phyloP scores from a whole-genome alignment of 2,888 invertebrate genomes.

The Heliconius cydno region DNA sequence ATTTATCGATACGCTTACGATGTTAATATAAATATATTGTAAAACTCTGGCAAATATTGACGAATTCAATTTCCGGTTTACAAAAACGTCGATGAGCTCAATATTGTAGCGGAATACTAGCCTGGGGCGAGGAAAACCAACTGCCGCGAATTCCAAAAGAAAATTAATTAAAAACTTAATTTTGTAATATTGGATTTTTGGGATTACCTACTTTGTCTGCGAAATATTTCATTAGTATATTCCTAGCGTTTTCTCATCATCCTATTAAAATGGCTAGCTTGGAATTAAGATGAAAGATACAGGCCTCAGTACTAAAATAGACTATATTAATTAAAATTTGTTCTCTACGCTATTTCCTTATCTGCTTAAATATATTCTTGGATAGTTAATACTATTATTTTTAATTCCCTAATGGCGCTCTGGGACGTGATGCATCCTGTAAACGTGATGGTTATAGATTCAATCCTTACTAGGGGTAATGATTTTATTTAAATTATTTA shows the following conservation, averaged over 20 bases:
- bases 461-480: too few relatives aligned
- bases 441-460: too few relatives aligned
- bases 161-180: conserved; percentile 78
- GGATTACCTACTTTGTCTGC: conserved; percentile 57
- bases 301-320: conserved; percentile 24
- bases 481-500: too few relatives aligned
- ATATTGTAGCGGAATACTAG: conserved; percentile 58
- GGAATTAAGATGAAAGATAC: conserved; percentile 38
- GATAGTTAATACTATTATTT: background rate
- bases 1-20: conserved; percentile 14
- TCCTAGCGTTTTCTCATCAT: conserved; percentile 43
- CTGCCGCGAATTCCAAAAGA: conserved; percentile 64
- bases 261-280: conserved; percentile 38
- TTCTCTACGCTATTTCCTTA: background rate
- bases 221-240: conserved; percentile 55
- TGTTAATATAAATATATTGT: conserved; percentile 27
- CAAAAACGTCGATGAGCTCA: conserved; percentile 52
- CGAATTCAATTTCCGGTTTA: conserved; percentile 50
- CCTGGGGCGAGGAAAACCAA: conserved; percentile 63
- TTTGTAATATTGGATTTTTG: conserved; percentile 68
- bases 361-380: background rate
- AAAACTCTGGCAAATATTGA: conserved; percentile 45
- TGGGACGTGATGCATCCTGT: too few relatives aligned
- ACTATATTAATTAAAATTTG: conserved; percentile 30
- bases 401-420: background rate